These are phyloP conservation scores for Folsomia manolachei DNA, from an alignment of 2,888 invertebrate genomes.

Conservation along the genomic window DNA sequence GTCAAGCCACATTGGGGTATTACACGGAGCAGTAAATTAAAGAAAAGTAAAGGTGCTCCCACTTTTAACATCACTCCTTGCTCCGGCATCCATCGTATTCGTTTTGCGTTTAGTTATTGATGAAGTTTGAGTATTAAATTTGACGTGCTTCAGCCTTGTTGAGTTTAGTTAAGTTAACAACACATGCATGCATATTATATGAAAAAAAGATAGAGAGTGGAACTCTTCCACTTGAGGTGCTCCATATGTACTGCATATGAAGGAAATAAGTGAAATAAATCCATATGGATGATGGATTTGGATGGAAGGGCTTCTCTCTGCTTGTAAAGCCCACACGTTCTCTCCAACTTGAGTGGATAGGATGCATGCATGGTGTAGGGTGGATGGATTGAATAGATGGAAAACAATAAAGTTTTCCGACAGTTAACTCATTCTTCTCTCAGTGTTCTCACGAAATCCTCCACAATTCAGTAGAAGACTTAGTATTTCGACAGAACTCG, in stretches of 20 bases:
- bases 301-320: not conserved
- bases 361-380: constrained; percentile 23
- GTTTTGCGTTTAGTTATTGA: not conserved
- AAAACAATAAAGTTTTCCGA: constrained; percentile 45
- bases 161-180: constrained; percentile 8
- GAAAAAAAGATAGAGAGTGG: not conserved
- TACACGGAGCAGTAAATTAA: not conserved
- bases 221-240: constrained; percentile 15
- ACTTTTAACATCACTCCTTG: not conserved
- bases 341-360: not conserved
- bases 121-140: constrained; percentile 1
- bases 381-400: constrained; percentile 28
- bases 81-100: not conserved
- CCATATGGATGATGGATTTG: constrained; percentile 15
- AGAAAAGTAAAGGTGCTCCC: not conserved
- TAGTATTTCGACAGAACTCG: not conserved
- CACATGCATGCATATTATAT: not conserved
- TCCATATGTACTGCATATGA: too few relatives aligned
- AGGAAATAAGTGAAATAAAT: constrained; percentile 23
- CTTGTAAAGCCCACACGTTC: not conserved
- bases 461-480: constrained; percentile 8
- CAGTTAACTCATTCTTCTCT: constrained; percentile 35
- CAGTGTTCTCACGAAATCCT: constrained; percentile 42
- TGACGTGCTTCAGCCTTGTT: not conserved
- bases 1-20: not conserved